phyloP scores from a whole-genome alignment of 2,797 vertebrate species.

The Allenopithecus nigroviridis region DNA sequence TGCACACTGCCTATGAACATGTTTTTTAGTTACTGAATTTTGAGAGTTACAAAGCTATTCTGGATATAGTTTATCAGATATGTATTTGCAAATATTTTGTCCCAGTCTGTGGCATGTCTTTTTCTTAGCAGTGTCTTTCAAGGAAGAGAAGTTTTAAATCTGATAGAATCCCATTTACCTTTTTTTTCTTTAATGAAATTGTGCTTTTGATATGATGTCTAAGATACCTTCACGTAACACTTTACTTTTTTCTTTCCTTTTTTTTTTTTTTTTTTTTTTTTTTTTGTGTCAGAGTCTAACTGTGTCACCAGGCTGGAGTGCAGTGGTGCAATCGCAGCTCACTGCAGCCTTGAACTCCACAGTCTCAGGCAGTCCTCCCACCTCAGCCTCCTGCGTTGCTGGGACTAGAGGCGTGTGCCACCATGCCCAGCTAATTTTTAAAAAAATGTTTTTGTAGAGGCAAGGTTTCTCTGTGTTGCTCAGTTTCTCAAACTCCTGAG shows the following conservation, averaged over 20 bases:
- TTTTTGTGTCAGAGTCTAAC: not conserved
- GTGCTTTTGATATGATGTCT: not conserved
- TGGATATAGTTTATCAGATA: not conserved
- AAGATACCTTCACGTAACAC: not conserved
- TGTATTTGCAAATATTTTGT: not conserved
- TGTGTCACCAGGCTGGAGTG: not conserved
- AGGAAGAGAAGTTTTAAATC: not conserved
- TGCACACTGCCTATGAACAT: not conserved
- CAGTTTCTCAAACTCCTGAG: not conserved
- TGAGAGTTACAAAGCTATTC: not conserved
- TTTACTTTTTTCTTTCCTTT: conserved; percentile 75
- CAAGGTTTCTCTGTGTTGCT: not conserved
- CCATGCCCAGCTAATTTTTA: not conserved
- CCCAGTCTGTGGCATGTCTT: not conserved
- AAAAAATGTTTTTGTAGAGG: not conserved
- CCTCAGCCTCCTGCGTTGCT: not conserved
- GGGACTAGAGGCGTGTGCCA: not conserved
- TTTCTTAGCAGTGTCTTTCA: not conserved
- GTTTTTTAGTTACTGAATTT: not conserved
- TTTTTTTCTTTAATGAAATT: not conserved
- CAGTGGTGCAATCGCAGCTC: not conserved
- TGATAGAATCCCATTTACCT: not conserved
- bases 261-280: conserved; percentile 46
- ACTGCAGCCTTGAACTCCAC: not conserved
- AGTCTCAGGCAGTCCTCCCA: not conserved